Percentiles rank a stretch among this genome's conserved stretches.
phyloP scores from a whole-genome alignment of 2,797 vertebrate species.

The Xenopus petersii region DNA sequence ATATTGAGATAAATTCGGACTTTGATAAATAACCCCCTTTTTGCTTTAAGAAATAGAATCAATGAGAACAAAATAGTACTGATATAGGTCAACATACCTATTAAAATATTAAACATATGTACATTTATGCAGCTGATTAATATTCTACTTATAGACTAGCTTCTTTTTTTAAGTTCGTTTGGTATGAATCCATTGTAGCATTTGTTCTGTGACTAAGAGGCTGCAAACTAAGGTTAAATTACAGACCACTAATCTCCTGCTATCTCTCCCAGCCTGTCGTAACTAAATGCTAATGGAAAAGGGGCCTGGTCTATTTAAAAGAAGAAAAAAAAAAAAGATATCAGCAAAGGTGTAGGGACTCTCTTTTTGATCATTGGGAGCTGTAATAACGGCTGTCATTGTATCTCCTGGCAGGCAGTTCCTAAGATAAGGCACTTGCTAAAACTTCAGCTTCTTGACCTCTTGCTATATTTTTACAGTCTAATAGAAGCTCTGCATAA shows the following conservation, averaged over 20 bases:
- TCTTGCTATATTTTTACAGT: constrained; percentile 42
- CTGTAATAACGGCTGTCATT: constrained; percentile 49
- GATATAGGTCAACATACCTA: no score
- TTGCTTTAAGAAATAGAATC: no score
- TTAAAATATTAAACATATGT: no score
- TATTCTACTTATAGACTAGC: no score
- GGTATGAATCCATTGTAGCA: no score
- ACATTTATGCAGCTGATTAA: neutral
- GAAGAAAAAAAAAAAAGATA: constrained; percentile 45
- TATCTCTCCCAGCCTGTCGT: constrained; percentile 33
- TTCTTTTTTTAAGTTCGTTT: no score
- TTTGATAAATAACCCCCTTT: no score
- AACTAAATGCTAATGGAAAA: constrained; percentile 49
- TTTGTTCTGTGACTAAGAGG: constrained; percentile 9
- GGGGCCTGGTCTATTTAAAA: constrained; percentile 47
- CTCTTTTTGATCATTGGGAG: constrained; percentile 48
- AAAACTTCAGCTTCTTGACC: constrained; percentile 39
- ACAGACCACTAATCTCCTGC: constrained; percentile 25
- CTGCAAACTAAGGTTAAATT: constrained; percentile 52
- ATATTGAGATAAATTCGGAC: no score
- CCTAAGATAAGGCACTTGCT: constrained; percentile 53
- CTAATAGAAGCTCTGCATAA: constrained; percentile 44
- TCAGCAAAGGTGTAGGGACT: constrained; percentile 7
- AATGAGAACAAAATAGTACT: no score
- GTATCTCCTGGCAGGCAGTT: constrained; percentile 36